Percentiles rank a stretch among this genome's conserved stretches.
These are phyloP conservation scores for Chironomus tentans DNA, from an alignment of 2,888 invertebrate genomes.

Conservation along the genomic window DNA sequence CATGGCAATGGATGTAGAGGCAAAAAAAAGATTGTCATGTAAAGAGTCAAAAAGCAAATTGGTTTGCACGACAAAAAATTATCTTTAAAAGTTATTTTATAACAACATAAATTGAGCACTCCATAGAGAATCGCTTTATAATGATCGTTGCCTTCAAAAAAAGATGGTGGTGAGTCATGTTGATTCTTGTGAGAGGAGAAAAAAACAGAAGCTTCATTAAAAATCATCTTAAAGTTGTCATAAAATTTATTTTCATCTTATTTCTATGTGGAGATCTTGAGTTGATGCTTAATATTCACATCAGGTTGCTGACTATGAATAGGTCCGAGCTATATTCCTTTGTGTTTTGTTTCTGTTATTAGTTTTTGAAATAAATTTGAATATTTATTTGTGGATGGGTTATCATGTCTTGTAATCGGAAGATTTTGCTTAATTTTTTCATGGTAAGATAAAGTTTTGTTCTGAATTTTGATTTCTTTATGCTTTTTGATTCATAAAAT, in stretches of 20 bases:
- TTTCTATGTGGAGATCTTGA: background rate
- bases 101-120: background rate
- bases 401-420: too few species aligned
- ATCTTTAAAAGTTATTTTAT: conserved; percentile 3
- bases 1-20: background rate
- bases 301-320: background rate
- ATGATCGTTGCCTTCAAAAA: too few species aligned
- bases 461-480: too few species aligned
- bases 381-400: too few species aligned
- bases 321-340: too few species aligned
- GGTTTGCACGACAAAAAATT: conserved; percentile 4
- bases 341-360: too few species aligned
- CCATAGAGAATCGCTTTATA: background rate
- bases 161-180: conserved; percentile 6
- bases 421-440: too few species aligned
- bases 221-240: conserved; percentile 14
- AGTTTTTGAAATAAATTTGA: too few species aligned
- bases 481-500: too few species aligned
- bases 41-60: conserved; percentile 5
- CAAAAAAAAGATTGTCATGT: conserved; percentile 11
- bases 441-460: too few species aligned
- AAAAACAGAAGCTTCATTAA: conserved; percentile 24
- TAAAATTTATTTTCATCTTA: conserved; percentile 6
- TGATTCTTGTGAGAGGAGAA: background rate
- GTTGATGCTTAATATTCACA: background rate